These are phyloP conservation scores for Paradoxurus hermaphroditus DNA, from an alignment of 2,113 vertebrate genomes.

Conservation along the genomic window DNA sequence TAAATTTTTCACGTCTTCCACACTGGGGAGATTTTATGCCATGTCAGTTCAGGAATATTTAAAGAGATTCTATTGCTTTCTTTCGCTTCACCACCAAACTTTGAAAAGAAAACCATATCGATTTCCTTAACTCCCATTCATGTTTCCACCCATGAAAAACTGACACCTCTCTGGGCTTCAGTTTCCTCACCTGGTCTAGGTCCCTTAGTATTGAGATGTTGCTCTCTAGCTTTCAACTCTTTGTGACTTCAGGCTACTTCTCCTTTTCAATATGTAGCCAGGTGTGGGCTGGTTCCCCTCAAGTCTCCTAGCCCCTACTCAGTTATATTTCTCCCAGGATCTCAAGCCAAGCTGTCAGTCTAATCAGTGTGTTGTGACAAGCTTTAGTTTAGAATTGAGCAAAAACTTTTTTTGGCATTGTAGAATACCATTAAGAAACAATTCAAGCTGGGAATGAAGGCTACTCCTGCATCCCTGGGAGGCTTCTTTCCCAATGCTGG, in stretches of 20 bases:
- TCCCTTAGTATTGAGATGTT: neutral
- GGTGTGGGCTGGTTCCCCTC: neutral
- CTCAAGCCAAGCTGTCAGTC: neutral
- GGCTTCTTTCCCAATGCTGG: neutral
- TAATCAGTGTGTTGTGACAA: slow-evolving; percentile 35
- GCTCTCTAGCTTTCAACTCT: neutral
- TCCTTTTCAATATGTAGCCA: neutral
- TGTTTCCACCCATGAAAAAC: neutral
- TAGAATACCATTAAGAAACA: slow-evolving; percentile 52
- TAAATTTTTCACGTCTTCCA: neutral
- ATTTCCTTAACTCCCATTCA: neutral
- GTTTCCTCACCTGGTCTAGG: neutral
- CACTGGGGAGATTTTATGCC: neutral
- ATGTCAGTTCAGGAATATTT: neutral
- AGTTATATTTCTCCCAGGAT: neutral
- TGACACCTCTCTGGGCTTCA: neutral
- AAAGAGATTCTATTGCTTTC: neutral
- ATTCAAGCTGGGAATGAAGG: slow-evolving; percentile 46
- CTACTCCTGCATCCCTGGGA: neutral
- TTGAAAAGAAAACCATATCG: neutral
- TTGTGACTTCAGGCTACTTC: neutral
- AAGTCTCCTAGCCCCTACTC: neutral
- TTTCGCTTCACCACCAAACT: neutral
- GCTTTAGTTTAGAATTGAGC: slow-evolving; percentile 30
- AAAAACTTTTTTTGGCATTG: neutral